Conservation (phyloP, 2,113 vertebrate species). For the Mormyrus lacerda region DNA sequence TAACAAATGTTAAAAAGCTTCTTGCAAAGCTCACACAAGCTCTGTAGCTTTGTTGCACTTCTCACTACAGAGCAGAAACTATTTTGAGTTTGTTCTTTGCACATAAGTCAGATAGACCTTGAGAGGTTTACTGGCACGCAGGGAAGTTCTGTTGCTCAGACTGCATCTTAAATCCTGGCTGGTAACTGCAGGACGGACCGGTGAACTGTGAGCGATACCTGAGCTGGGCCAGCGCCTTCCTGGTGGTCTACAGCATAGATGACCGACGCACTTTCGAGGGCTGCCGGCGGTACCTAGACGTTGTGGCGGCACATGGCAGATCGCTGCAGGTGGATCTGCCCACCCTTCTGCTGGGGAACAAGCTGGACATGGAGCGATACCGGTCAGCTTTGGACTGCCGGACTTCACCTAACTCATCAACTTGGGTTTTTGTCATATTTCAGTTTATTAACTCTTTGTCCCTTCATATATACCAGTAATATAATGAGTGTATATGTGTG, state of each 20-base stretch:
- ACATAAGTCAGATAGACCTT: neutral
- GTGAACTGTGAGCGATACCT: slow-evolving; percentile 77
- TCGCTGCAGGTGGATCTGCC: slow-evolving; percentile 58
- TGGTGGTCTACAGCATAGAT: slow-evolving; percentile 80
- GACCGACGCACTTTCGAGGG: slow-evolving; percentile 69
- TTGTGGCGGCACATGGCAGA: slow-evolving; percentile 53
- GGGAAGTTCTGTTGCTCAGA: neutral
- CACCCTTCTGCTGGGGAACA: slow-evolving; percentile 75
- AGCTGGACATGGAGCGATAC: slow-evolving; percentile 86
- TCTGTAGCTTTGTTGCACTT: neutral
- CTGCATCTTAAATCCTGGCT: neutral
- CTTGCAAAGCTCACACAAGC: neutral
- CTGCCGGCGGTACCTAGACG: slow-evolving; percentile 69
- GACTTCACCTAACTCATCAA: neutral
- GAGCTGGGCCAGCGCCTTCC: slow-evolving; percentile 74
- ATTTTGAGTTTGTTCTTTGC: neutral
- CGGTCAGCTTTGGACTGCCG: slow-evolving; percentile 45
- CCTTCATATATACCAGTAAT: neutral
- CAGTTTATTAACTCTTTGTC: neutral
- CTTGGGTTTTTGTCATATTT: neutral
- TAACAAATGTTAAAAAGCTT: neutral
- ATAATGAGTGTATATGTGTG: neutral
- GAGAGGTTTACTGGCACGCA: neutral
- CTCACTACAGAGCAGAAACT: neutral
- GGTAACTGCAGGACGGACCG: slow-evolving; percentile 61